These are phyloP conservation scores for Etheostoma cragini DNA, from an alignment of 2,113 vertebrate species.

Conservation along the genomic window DNA sequence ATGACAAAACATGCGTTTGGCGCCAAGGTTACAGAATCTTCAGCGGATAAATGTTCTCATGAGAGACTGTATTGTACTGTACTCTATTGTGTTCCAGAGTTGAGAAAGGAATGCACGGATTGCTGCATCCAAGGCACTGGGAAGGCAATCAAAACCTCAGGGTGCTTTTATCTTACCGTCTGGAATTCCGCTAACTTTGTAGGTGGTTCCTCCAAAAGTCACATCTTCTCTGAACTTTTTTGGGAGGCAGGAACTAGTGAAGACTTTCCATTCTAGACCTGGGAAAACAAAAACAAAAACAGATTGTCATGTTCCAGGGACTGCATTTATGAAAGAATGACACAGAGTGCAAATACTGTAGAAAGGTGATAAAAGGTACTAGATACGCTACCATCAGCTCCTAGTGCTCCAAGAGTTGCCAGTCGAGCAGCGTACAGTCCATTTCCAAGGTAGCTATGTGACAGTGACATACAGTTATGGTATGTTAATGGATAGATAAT, in stretches of 20 bases:
- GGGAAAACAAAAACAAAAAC: conserved; percentile 38
- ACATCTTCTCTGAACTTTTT: conserved; percentile 92
- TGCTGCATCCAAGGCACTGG: conserved; percentile 47
- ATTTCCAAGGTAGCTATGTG: conserved; percentile 93
- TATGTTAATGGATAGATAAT: conserved; percentile 8
- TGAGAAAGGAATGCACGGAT: conserved; percentile 62
- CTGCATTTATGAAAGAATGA: background rate
- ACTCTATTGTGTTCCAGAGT: conserved; percentile 54
- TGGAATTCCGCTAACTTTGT: conserved; percentile 92
- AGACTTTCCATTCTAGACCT: conserved; percentile 86
- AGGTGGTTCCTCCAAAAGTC: conserved; percentile 92
- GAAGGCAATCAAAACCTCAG: conserved; percentile 67
- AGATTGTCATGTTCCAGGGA: background rate
- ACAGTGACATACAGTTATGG: conserved; percentile 43
- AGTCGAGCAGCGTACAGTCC: conserved; percentile 93
- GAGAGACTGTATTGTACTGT: conserved; percentile 66
- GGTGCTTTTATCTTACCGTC: conserved; percentile 87
- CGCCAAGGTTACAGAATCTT: conserved; percentile 64
- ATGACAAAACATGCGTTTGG: conserved; percentile 77
- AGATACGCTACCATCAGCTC: conserved; percentile 86
- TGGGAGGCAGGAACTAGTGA: conserved; percentile 93
- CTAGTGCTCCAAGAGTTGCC: conserved; percentile 92
- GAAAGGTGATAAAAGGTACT: background rate
- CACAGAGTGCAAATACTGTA: background rate
- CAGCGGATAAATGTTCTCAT: conserved; percentile 61